Conservation (phyloP, 1,140 invertebrate species). For the Cyphomyrmex costatus region DNA sequence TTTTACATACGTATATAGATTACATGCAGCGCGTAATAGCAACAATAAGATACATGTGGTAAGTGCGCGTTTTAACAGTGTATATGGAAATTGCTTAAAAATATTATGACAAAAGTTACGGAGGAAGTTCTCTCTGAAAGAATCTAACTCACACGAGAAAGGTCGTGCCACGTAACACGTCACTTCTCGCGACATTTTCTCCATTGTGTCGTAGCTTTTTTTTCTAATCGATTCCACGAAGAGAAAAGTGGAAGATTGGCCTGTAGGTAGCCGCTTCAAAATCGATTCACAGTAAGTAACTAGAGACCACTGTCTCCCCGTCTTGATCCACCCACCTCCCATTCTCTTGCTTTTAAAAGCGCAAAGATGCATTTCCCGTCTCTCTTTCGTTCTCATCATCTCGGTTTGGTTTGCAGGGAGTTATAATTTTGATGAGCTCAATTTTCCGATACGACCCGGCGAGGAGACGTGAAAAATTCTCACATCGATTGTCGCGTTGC, state of each 20-base stretch:
- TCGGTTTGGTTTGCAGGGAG: background rate
- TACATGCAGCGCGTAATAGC: background rate
- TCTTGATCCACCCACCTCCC: background rate
- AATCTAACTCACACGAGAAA: conserved; percentile 10
- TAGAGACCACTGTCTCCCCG: conserved; percentile 32
- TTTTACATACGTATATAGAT: background rate
- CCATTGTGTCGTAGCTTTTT: conserved; percentile 19
- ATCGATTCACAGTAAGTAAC: conserved; percentile 54
- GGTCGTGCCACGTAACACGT: conserved; percentile 37
- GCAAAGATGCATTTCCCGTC: conserved; percentile 8
- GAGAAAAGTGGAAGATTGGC: conserved; percentile 78
- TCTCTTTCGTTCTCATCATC: background rate
- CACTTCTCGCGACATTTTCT: conserved; percentile 26
- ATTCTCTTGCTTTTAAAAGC: conserved; percentile 39
- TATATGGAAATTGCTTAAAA: conserved; percentile 33
- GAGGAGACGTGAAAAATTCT: too few species aligned
- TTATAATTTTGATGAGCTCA: conserved; percentile 20
- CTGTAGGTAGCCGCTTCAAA: conserved; percentile 27
- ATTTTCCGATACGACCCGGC: background rate
- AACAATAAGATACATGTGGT: background rate
- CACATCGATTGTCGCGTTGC: conserved; percentile 6
- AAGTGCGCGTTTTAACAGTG: background rate
- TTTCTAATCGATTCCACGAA: conserved; percentile 74
- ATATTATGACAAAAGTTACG: conserved; percentile 29
- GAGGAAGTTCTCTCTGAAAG: background rate